A percentile compares a stretch with the other conserved stretches of the same genome.
These are phyloP conservation scores for Entomyzon cyanotis DNA, from an alignment of 2,113 vertebrate genomes.

Conservation along the genomic window DNA sequence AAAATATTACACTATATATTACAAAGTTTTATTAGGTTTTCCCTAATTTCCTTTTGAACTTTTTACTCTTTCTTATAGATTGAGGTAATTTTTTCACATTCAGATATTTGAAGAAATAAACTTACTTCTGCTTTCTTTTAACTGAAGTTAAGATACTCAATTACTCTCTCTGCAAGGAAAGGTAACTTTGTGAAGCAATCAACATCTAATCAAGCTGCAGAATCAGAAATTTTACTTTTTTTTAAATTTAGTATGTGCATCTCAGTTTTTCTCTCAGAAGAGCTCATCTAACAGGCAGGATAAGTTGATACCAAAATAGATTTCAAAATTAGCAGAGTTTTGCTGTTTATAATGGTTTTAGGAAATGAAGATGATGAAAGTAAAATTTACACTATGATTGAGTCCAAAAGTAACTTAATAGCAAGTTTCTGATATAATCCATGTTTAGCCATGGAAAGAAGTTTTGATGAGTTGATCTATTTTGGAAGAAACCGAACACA, in stretches of 20 bases:
- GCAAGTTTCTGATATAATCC: neutral
- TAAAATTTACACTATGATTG: neutral
- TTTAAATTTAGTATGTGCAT: neutral
- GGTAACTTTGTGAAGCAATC: conserved; percentile 4
- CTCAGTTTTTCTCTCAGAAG: neutral
- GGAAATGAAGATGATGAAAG: neutral
- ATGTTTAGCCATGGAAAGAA: neutral
- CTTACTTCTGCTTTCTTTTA: neutral
- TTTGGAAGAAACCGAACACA: neutral
- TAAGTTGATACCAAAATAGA: neutral
- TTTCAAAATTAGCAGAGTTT: neutral
- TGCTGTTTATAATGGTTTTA: neutral
- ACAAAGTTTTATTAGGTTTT: neutral
- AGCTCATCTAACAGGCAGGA: neutral
- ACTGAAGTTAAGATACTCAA: neutral
- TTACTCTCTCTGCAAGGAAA: neutral
- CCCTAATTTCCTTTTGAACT: neutral
- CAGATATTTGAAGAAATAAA: neutral
- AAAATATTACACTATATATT: neutral
- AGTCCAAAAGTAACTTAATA: neutral
- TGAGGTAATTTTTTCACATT: neutral
- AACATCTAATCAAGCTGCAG: conserved; percentile 1
- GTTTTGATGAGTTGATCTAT: neutral
- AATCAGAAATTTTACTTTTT: neutral
- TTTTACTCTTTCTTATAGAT: neutral